phyloP scores from a whole-genome alignment of 2,797 vertebrate genomes.

The Gila robusta region DNA sequence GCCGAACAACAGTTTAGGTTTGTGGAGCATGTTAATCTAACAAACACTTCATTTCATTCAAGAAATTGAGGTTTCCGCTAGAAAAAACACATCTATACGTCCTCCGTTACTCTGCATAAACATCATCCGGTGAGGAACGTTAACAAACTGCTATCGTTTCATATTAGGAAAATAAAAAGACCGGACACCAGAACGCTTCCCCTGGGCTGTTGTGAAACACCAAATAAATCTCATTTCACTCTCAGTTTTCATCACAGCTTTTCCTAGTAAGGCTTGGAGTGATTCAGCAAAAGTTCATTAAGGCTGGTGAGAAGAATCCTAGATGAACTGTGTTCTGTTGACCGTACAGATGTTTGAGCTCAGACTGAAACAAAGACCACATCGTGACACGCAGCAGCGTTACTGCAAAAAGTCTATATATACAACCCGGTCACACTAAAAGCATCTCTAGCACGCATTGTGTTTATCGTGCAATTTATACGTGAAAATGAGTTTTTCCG shows the following conservation, averaged over 20 bases:
- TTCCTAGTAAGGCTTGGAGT: conserved; percentile 67
- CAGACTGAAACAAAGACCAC: conserved; percentile 23
- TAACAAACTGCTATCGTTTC: conserved; percentile 52
- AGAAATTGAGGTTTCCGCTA: background rate
- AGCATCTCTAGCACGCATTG: no score
- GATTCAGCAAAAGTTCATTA: conserved; percentile 59
- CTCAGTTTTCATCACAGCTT: conserved; percentile 58
- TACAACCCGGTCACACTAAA: no score
- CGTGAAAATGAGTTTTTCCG: no score
- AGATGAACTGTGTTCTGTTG: conserved; percentile 41
- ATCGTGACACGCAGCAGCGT: conserved; percentile 43
- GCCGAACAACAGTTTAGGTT: background rate
- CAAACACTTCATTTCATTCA: background rate
- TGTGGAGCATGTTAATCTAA: background rate
- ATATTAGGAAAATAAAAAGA: conserved; percentile 58
- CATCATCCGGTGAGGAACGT: conserved; percentile 49
- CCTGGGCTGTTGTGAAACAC: conserved; percentile 54
- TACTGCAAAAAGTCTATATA: conserved; percentile 18
- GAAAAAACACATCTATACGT: background rate
- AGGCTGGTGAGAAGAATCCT: conserved; percentile 60
- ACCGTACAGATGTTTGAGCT: conserved; percentile 60
- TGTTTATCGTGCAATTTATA: no score
- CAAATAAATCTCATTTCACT: conserved; percentile 44
- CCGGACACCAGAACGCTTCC: conserved; percentile 50
- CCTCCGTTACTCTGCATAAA: conserved; percentile 42